Conservation (phyloP, 2,888 invertebrate species). For the Eupelmus urozonus region DNA sequence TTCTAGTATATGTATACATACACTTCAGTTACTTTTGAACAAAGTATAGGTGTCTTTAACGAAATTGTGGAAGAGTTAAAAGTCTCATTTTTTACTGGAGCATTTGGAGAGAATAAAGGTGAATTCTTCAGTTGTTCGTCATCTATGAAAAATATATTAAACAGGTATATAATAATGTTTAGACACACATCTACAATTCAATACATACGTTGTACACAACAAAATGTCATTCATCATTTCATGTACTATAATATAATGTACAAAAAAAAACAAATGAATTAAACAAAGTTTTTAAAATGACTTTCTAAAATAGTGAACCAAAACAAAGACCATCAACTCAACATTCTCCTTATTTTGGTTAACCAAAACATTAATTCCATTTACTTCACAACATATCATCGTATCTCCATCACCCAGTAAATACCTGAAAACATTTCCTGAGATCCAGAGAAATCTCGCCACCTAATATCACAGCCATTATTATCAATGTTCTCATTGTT, state of each 20-base stretch:
- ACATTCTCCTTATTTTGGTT: no score
- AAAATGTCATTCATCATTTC: no score
- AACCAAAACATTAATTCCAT: no score
- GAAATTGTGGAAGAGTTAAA: constrained; percentile 47
- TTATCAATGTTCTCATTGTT: constrained; percentile 31
- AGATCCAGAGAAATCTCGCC: constrained; percentile 31
- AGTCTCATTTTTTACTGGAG: constrained; percentile 44
- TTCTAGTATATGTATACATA: constrained; percentile 35
- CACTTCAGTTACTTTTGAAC: constrained; percentile 48
- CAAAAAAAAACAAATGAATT: not conserved
- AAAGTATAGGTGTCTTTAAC: constrained; percentile 58
- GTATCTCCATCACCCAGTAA: no score
- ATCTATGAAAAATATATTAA: no score
- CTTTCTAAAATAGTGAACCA: not conserved
- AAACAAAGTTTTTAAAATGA: not conserved
- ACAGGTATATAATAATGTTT: no score
- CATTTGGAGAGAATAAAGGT: constrained; percentile 41
- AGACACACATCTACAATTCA: no score
- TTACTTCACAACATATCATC: no score
- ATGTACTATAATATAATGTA: no score
- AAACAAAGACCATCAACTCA: constrained; percentile 2
- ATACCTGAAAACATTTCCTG: constrained; percentile 55
- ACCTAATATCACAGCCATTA: constrained; percentile 9
- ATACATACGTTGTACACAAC: not conserved
- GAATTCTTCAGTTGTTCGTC: constrained; percentile 45